Evolutionary conservation across 2,888 invertebrate genomes (phyloP).

Genomic region (Lasioglossum marginatum): DNA sequence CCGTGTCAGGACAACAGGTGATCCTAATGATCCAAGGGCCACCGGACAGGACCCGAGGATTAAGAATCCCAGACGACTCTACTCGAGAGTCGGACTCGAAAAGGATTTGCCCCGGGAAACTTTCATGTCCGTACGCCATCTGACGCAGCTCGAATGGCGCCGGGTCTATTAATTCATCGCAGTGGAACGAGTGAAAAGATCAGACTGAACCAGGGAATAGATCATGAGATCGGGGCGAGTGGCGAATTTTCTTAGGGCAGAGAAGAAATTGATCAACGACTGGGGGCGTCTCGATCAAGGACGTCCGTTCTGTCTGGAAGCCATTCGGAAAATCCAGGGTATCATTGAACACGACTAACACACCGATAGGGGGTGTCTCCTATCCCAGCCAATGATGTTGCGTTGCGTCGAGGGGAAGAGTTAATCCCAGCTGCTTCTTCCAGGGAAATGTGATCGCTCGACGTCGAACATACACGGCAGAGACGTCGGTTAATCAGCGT

Average conservation of each 20-base stretch:
- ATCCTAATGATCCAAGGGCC: slow-evolving; percentile 16
- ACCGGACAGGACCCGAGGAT: not conserved
- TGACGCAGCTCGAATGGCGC: not conserved
- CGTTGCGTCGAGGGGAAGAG: slow-evolving; percentile 39
- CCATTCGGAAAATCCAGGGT: slow-evolving; percentile 42
- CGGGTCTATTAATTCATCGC: not conserved
- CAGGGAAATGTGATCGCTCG: slow-evolving; percentile 2
- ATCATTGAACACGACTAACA: slow-evolving; percentile 30
- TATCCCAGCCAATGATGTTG: slow-evolving; percentile 22
- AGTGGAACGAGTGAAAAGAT: not conserved
- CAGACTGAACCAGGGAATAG: not conserved
- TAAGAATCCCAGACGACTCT: not conserved
- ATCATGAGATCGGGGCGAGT: not conserved
- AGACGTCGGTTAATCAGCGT: slow-evolving; percentile 30
- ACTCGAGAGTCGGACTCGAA: not conserved
- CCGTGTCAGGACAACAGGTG: slow-evolving; percentile 45
- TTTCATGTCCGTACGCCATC: not conserved
- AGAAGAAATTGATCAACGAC: not conserved
- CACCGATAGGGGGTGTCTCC: slow-evolving; percentile 13
- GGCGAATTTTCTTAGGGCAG: not conserved
- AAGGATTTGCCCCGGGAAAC: not conserved
- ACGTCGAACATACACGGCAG: slow-evolving; percentile 24
- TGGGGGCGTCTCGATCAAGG: slow-evolving; percentile 5
- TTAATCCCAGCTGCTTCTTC: slow-evolving; percentile 53
- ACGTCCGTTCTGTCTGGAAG: slow-evolving; percentile 17